Evolutionary conservation across 2,888 invertebrate species (phyloP), one percentile per base, ranked within the genome.

Genomic region (Apotomis betuletana): DNA sequence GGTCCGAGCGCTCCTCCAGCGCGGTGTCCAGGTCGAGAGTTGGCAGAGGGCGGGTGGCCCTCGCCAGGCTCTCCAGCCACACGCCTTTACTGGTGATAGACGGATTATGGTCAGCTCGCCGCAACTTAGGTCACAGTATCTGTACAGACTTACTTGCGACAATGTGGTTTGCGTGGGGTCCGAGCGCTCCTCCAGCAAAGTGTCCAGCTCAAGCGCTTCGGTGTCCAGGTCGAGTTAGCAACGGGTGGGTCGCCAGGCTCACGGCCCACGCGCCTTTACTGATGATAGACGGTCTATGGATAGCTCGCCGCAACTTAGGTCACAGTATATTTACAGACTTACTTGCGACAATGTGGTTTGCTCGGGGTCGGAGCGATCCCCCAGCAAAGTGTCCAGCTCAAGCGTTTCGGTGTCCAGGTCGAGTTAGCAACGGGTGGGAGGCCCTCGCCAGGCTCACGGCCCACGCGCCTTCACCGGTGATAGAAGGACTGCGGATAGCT

Each of bases 191-290:
- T 97, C 97, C 36, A 97, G 94, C 36, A 97, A 97, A 15, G 15
- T 15, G 15, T 15, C 94, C 38, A 97, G 97, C 27, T 27, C 27
- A 27, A 0, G 97, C 97, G 86, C 97, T 97, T 78, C 97, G 0
- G 97, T 97, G 86, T 97, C 97, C 27, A 97, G 94, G 84, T 97
- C 97, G 65, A 97, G 96, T 95, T 49, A 97, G 96, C 81, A 96
- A 96, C 13, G 96, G 95, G 63, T 96, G 94, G 54, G 96, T 85
- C 68, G 90, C 84, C 55, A 93, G 83, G 76, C 92, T 92, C 69
- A 93, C 87, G 0, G 91, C 83, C 0, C 93, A 87, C 6, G 85
- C 83, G 70, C 89, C 6, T 44, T 44, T 3, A 6, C 44, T 8
- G 1, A 4, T 8, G 5, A 1, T 8, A 44, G 44, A 5, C 44